Evolutionary conservation across 2,888 invertebrate species (phyloP), one percentile per base, ranked within the genome.

Genomic region (Drosophila setosimentum): DNA sequence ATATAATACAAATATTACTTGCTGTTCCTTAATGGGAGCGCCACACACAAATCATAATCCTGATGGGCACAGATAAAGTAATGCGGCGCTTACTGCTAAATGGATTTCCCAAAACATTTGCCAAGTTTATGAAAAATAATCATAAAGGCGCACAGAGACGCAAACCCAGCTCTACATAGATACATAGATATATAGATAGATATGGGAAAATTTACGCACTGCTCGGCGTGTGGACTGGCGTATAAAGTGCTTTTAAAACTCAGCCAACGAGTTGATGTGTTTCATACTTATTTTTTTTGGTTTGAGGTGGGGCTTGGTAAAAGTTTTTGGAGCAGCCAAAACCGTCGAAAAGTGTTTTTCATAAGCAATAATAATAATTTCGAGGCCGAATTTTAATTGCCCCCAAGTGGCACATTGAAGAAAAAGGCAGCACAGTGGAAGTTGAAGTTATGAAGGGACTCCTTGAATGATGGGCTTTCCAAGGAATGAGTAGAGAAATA

Each of bases 321-420:
- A 86, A 74, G 66, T 83, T 76, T 84, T 82, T 69, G 53, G 37
- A 51, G 48, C 55, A 48, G 33, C 64, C 59, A 55, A 32, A 62
- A 42, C 75, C 40, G 54, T 55, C 64, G 86, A 78, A 77, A 85
- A 90, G 83, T 88, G 89, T 90, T 90, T 90, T 89, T 89, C 77
- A 81, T 87, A 76, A 77, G 88, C 82, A 89, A 84, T 89, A 87
- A 87, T 87, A 86, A 90, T 89, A 83, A 90, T 91, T 89, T 87
- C 74, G 89, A 78, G 85, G 90, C 83, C 80, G 85, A 79, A 73
- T 87, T 90, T 92, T 91, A 92, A 92, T 92, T 92, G 91, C 83
- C 88, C 91, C 91, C 91, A 78, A 82, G 91, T 82, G 89, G 84
- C 81, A 87, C 92, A 91, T 92, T 91, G 73, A 68, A 79, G 70